These are phyloP conservation scores for Meda fulgida DNA, from an alignment of 2,797 vertebrate species.

Conservation along the genomic window DNA sequence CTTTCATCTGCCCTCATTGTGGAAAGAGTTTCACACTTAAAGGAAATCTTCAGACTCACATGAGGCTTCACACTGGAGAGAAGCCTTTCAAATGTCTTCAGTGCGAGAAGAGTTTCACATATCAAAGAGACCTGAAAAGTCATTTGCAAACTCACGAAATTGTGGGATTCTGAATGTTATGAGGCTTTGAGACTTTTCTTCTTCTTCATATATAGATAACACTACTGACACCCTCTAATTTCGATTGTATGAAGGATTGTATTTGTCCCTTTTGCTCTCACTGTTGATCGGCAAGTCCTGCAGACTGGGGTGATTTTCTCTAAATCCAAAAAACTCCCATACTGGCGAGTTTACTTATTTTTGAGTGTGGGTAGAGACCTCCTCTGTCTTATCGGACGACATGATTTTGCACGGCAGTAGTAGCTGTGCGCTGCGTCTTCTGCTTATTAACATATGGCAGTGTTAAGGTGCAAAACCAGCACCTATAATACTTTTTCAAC, in stretches of 20 bases:
- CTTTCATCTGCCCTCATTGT: conserved; percentile 10
- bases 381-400: too few relatives aligned
- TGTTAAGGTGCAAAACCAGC: too few relatives aligned
- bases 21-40: conserved; percentile 3
- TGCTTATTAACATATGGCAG: too few relatives aligned
- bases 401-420: too few relatives aligned
- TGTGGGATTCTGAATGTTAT: not conserved
- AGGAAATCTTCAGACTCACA: conserved; percentile 9
- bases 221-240: not conserved
- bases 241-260: not conserved
- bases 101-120: not conserved
- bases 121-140: conserved; percentile 1
- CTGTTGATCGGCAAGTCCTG: too few relatives aligned
- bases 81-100: not conserved
- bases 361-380: too few relatives aligned
- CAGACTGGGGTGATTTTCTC: too few relatives aligned
- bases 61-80: not conserved
- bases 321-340: too few relatives aligned
- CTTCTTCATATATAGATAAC: not conserved
- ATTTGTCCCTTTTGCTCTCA: too few relatives aligned
- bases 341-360: too few relatives aligned
- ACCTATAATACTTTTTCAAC: too few relatives aligned
- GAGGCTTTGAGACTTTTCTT: not conserved
- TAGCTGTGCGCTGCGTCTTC: too few relatives aligned
- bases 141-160: not conserved